phyloP scores from a whole-genome alignment of 2,888 invertebrate genomes.

The Dynastes grantii region DNA sequence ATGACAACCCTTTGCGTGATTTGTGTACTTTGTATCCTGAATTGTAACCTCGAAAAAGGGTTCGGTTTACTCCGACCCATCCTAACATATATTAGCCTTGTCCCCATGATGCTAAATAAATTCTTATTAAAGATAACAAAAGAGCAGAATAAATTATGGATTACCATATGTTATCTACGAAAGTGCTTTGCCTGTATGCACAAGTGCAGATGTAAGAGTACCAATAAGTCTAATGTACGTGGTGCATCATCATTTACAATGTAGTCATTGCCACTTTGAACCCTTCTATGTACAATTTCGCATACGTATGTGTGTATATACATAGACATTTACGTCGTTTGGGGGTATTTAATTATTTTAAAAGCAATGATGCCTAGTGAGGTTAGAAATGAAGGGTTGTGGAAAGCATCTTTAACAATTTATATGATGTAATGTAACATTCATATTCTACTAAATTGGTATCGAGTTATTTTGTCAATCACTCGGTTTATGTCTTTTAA shows the following conservation, averaged over 20 bases:
- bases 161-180: conserved; percentile 29
- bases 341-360: background rate
- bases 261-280: too few species aligned
- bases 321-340: too few species aligned
- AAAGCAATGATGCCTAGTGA: background rate
- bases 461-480: too few species aligned
- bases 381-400: too few species aligned
- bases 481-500: too few species aligned
- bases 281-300: too few species aligned
- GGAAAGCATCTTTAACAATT: too few species aligned
- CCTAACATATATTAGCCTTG: background rate
- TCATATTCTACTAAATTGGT: too few species aligned
- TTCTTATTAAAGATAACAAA: conserved; percentile 29
- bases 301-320: too few species aligned
- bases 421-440: too few species aligned
- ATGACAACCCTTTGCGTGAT: conserved; percentile 4
- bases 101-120: conserved; percentile 31
- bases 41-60: conserved; percentile 7
- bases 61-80: conserved; percentile 1
- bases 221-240: background rate
- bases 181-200: conserved; percentile 5
- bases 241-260: too few species aligned
- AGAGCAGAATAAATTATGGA: conserved; percentile 28
- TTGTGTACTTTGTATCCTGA: background rate
- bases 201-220: conserved; percentile 21